Percentiles rank a stretch among this genome's conserved stretches.
Evolutionary conservation across 2,797 vertebrate species (phyloP).

Genomic region (Pseudomugil tenellus): DNA sequence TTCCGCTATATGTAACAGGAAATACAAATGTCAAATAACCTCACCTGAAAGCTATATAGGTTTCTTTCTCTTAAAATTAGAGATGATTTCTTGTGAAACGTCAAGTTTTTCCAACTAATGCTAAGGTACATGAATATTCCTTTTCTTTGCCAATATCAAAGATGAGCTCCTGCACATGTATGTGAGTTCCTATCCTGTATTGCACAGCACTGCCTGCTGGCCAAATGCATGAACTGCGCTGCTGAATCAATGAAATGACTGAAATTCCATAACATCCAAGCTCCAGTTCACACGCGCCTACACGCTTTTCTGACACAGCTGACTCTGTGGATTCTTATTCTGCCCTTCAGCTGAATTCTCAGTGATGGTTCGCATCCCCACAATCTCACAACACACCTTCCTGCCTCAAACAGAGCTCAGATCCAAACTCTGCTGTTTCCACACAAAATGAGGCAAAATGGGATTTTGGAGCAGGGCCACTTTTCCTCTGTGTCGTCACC

Average conservation of each 20-base stretch:
- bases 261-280: constrained; percentile 52
- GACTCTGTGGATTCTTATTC: constrained; percentile 1
- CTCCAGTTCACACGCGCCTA: constrained; percentile 25
- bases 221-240: constrained; percentile 39
- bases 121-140: neutral
- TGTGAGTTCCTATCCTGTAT: constrained; percentile 29
- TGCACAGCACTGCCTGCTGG: constrained; percentile 81
- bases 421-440: constrained; percentile 1
- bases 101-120: constrained; percentile 2
- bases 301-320: neutral
- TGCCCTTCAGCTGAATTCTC: constrained; percentile 10
- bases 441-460: constrained; percentile 10
- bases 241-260: constrained; percentile 57
- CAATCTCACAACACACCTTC: neutral
- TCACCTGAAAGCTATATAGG: too few species aligned
- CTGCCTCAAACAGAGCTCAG: neutral
- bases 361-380: neutral
- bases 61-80: too few species aligned
- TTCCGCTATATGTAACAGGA: too few species aligned
- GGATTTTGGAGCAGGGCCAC: neutral
- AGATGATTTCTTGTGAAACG: neutral
- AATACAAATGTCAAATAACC: neutral
- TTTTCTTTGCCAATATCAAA: constrained; percentile 24
- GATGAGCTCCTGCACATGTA: constrained; percentile 35
- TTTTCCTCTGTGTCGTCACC: constrained; percentile 14